Evolutionary conservation across 2,797 vertebrate genomes (phyloP).

Genomic region (Sphenodon punctatus): DNA sequence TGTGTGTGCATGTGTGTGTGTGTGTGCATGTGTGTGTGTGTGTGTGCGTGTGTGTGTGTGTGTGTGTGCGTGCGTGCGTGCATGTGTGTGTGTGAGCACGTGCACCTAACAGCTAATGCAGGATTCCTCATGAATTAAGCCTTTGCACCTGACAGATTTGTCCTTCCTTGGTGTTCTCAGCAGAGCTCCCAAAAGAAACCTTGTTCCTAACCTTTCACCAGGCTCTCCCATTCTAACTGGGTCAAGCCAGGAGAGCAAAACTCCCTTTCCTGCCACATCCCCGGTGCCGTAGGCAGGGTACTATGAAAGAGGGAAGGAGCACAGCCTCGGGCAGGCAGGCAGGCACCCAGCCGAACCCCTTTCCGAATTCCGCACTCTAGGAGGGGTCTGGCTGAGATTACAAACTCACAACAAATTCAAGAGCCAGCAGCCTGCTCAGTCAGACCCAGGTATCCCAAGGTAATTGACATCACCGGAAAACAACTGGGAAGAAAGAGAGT

Average conservation of each 20-base stretch:
- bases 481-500: not conserved
- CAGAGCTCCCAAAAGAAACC: slow-evolving; percentile 8
- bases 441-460: not conserved
- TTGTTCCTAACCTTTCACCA: slow-evolving; percentile 39
- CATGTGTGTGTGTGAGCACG: no score
- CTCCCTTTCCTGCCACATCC: slow-evolving; percentile 29
- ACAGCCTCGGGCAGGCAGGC: slow-evolving; percentile 18
- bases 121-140: not conserved
- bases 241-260: not conserved
- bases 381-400: slow-evolving; percentile 42
- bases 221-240: slow-evolving; percentile 31
- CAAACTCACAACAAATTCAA: slow-evolving; percentile 27
- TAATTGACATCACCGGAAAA: slow-evolving; percentile 2
- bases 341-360: no score
- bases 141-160: slow-evolving; percentile 17
- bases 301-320: slow-evolving; percentile 51
- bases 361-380: slow-evolving; percentile 15
- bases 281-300: not conserved
- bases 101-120: not conserved
- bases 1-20: no score
- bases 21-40: no score
- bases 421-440: slow-evolving; percentile 8
- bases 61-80: no score
- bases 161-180: slow-evolving; percentile 32
- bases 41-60: no score